Conservation (phyloP, 2,797 vertebrate genomes). For the Onychomys arenicola region DNA sequence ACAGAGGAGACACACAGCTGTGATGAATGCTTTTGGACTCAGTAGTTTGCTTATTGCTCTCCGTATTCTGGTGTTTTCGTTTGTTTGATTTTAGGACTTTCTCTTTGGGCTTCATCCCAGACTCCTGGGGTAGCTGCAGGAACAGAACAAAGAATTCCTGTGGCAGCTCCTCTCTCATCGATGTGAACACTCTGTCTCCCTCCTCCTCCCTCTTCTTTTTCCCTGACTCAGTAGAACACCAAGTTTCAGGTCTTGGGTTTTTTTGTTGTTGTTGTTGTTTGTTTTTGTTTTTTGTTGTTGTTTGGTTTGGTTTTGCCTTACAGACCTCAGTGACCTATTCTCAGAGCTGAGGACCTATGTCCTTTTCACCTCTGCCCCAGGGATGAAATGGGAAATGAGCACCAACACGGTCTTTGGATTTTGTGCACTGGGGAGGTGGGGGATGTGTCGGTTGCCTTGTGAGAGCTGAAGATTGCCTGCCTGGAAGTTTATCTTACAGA, state of each 20-base stretch:
- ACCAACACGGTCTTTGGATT: neutral
- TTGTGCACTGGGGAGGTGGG: accelerated
- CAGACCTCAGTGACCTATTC: neutral
- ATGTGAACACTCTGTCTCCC: neutral
- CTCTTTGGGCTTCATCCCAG: neutral
- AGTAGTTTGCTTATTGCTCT: neutral
- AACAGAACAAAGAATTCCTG: neutral
- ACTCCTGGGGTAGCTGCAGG: neutral
- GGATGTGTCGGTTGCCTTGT: neutral
- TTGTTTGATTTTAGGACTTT: slow-evolving; percentile 9
- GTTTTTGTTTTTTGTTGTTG: too few species aligned
- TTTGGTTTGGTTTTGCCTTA: neutral
- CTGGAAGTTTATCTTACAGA: too few species aligned
- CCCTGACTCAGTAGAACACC: neutral
- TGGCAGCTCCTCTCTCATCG: neutral
- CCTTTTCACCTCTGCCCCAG: neutral
- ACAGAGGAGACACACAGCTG: neutral
- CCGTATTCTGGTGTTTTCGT: neutral
- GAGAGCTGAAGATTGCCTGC: neutral
- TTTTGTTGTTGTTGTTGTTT: neutral
- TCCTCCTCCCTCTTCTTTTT: neutral
- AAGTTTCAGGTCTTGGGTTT: neutral
- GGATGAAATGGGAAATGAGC: neutral
- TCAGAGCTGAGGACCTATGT: neutral
- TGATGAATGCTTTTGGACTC: neutral